Evolutionary conservation across 2,888 invertebrate genomes (phyloP), one percentile per base, ranked within the genome.

Genomic region (Parnassius mnemosyne): DNA sequence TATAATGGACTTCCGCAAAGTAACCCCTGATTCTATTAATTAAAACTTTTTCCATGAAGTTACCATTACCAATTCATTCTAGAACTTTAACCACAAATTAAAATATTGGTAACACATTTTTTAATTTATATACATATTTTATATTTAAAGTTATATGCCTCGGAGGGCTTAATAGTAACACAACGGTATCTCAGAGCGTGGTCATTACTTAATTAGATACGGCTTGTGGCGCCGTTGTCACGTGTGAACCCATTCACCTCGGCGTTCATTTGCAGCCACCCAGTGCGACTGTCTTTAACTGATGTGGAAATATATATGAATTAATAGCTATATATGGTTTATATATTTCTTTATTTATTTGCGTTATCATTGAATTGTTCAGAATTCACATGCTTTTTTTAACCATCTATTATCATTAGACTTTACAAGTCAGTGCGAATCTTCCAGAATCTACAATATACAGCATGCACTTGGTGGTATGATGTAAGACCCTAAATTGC

Each of bases 201-300:
- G 56, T 51, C 61, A 61, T 61, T 61, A 61, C 41, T 61, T 56
- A 61, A 51, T 46, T 46, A 55, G 61, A 56, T 56, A 56, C 34
- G 34, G 60, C 44, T n/a, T 13, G 20, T 9, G 16, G 42, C 54
- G 59, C 7, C 54, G 16, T 10, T 12, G 51, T 61, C 56, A 56
- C 44, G 61, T 61, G 61, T 61, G 61, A 61, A 61, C 51, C 55
- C 55, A 55, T 60, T 53, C 60, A 60, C 41, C 54, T 49, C 42
- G 46, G 0, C 41, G 16, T 9, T 25, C 47, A 41, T 41, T 25
- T n/a, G 13, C 13, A 49, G 42, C 54, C 54, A 49, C 60, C 60
- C 54, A 53, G 34, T 34, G 53, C 25, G 52, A 34, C 59, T 59
- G 53, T 53, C 59, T 53, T 20, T 11, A 16, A 2, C 10, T 47